Evolutionary conservation across 1,140 invertebrate species (phyloP).

Genomic region (Leptinotarsa defecta): DNA sequence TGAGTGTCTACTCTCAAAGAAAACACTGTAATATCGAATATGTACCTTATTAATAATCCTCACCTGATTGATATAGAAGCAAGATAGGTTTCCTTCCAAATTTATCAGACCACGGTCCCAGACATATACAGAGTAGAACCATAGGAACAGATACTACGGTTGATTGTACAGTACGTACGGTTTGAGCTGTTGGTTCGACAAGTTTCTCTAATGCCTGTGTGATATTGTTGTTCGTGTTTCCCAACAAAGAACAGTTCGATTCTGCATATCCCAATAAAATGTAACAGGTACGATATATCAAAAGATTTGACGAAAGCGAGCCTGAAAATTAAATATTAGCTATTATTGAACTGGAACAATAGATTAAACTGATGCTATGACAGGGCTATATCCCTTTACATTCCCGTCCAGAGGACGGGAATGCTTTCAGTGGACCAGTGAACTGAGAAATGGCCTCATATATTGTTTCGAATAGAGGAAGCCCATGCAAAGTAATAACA

Average conservation of each 20-base stretch:
- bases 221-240: constrained; percentile 57
- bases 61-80: constrained; percentile 61
- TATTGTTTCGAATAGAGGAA: no score
- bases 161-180: constrained; percentile 62
- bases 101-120: constrained; percentile 75
- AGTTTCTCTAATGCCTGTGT: constrained; percentile 63
- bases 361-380: no score
- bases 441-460: no score
- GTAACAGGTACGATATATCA: constrained; percentile 62
- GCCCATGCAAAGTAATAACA: no score
- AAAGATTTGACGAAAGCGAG: constrained; percentile 60
- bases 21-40: no score
- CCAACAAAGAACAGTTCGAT: constrained; percentile 59
- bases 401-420: no score
- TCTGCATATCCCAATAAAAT: constrained; percentile 58
- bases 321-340: constrained; percentile 53
- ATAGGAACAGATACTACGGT: constrained; percentile 67
- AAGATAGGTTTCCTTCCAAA: constrained; percentile 74
- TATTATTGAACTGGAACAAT: no score
- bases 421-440: no score
- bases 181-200: constrained; percentile 66
- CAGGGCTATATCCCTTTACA: no score
- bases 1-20: no score
- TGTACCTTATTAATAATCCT: neutral
- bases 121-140: constrained; percentile 66